Evolutionary conservation across 2,888 invertebrate species (phyloP).

Genomic region (Latrodectus hesperus): DNA sequence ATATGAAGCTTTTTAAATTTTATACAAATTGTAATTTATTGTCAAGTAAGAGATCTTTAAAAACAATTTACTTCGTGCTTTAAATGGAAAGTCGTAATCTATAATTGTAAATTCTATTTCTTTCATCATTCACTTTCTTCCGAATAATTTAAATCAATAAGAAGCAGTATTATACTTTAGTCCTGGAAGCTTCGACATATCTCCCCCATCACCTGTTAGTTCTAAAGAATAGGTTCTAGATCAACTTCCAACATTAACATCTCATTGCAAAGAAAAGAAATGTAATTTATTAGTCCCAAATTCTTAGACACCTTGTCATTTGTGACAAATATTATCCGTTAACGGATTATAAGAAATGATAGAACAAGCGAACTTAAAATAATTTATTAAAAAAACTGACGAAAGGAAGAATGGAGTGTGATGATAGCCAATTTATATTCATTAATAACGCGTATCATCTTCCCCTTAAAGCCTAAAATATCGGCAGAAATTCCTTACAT

Average conservation of each 20-base stretch:
- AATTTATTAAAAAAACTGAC: slow-evolving; percentile 65
- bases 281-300: slow-evolving; percentile 56
- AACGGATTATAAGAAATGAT: slow-evolving; percentile 67
- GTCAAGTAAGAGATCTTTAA: no score
- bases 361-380: slow-evolving; percentile 63
- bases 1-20: no score
- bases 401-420: slow-evolving; percentile 40
- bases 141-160: no score
- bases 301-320: slow-evolving; percentile 67
- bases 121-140: no score
- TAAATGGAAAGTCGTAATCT: no score
- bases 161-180: no score
- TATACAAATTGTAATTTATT: no score
- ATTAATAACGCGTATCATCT: slow-evolving; percentile 65
- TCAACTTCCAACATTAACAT: slow-evolving; percentile 22
- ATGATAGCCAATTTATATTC: slow-evolving; percentile 67
- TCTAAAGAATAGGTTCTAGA: slow-evolving; percentile 20
- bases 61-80: no score
- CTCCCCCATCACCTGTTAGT: slow-evolving; percentile 36
- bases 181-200: not conserved
- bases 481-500: slow-evolving; percentile 54
- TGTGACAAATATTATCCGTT: slow-evolving; percentile 64
- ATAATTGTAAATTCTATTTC: no score
- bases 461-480: slow-evolving; percentile 59
- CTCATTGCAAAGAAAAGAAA: slow-evolving; percentile 27